Evolutionary conservation across 1,140 invertebrate genomes (phyloP), one percentile per base, ranked within the genome.

Genomic region (Ephestia elutella): DNA sequence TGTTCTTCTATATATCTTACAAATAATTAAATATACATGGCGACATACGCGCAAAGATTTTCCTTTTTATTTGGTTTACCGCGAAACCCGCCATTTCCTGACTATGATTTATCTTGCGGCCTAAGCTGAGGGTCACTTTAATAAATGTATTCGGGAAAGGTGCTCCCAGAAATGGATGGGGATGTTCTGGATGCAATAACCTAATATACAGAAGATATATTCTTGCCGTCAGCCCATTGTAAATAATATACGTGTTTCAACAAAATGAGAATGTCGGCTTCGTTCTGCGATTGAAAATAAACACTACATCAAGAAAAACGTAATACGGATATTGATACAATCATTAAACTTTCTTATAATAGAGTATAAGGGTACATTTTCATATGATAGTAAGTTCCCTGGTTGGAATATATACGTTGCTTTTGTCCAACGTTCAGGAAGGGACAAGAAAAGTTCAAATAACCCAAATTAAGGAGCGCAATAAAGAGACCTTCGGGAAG

Each of bases 71-170:
- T 79, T 68, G 83, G 78, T 79, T 78, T 68, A 76, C 73, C 70
- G 74, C 78, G 81, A 76, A 71, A 72, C 70, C 78, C 71, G 75
- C 72, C 71, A 78, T 84, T 82, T 83, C 80, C 80, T 82, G 77
- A 79, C 80, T 84, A 85, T 87, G 82, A 86, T 87, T 86, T 86
- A 87, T 87, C 74, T 82, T 56, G 71, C 75, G 74, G 78, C 62
- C 68, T 76, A 75, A 77, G 73, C 73, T 72, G 71, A 65, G 80
- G 81, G 81, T 87, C 85, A 84, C 76, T 86, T 83, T 82, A 85
- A 87, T 86, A 84, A 86, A 87, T 86, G 78, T 82, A 80, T 83
- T 79, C 75, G 73, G 76, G 78, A 71, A 79, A 83, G 77, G 79
- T 80, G 68, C 71, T 75, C 71, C 59, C 59, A 72, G 69, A 80